Percentiles rank a stretch among this genome's conserved stretches.
These are phyloP conservation scores for Ascidia mentula DNA, from an alignment of 23 tunicate genomes.

Conservation along the genomic window DNA sequence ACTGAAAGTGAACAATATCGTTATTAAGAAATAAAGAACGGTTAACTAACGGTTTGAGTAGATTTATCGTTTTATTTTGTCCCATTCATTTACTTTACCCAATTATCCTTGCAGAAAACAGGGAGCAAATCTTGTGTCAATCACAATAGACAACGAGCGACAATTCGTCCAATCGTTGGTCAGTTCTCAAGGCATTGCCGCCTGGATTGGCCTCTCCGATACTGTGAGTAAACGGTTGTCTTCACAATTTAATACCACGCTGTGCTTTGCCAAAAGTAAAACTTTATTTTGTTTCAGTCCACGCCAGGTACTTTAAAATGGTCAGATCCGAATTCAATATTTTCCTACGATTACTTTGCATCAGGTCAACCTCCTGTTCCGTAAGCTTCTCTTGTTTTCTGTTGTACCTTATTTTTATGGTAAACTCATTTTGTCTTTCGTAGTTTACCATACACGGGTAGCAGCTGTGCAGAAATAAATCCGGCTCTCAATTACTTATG, in stretches of 20 bases:
- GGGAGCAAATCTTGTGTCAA: constrained; percentile 65
- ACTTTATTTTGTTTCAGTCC: constrained; percentile 34
- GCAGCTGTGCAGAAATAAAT: constrained; percentile 52
- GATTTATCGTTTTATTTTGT: too few relatives aligned
- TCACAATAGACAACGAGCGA: constrained; percentile 48
- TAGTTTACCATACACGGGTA: constrained; percentile 61
- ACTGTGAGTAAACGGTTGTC: constrained; percentile 48
- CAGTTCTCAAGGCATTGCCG: not conserved
- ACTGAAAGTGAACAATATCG: not conserved
- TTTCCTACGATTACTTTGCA: constrained; percentile 44
- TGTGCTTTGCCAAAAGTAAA: not conserved
- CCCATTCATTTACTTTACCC: too few relatives aligned
- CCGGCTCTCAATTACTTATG: constrained; percentile 17
- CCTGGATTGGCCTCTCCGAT: constrained; percentile 75
- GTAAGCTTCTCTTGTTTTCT: constrained; percentile 34
- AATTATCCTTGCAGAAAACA: constrained; percentile 44
- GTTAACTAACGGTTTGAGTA: too few relatives aligned
- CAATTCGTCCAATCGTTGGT: constrained; percentile 24
- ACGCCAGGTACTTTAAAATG: constrained; percentile 63
- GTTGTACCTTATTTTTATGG: not conserved
- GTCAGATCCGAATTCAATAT: constrained; percentile 30
- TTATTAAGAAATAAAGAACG: not conserved
- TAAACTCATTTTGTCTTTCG: not conserved
- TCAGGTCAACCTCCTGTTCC: constrained; percentile 44
- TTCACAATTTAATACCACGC: too few relatives aligned